Conservation (phyloP, 2,113 vertebrate species). For the Neoarius graeffei region DNA sequence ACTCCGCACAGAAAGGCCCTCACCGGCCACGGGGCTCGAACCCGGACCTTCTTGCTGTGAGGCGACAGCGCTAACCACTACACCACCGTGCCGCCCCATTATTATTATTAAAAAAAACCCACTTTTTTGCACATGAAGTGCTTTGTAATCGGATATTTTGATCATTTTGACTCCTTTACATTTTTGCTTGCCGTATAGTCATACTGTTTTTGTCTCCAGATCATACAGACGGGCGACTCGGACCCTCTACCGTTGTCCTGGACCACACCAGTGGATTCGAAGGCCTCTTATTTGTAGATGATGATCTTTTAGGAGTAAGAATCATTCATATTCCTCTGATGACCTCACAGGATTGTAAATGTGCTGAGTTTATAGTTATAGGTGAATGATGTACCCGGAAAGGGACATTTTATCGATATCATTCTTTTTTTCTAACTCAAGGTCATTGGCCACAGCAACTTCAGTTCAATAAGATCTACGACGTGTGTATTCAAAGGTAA, state of each 20-base stretch:
- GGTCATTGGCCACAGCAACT: constrained; percentile 99
- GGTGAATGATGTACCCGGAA: background rate
- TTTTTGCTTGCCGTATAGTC: background rate
- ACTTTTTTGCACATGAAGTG: background rate
- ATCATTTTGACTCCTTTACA: background rate
- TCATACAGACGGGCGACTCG: constrained; percentile 84
- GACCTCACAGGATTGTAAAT: background rate
- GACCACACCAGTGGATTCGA: constrained; percentile 97
- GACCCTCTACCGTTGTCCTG: constrained; percentile 88
- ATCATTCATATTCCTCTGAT: background rate
- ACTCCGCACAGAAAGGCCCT: too few relatives aligned
- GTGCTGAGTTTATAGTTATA: background rate
- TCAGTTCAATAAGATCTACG: constrained; percentile 95
- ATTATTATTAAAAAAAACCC: background rate
- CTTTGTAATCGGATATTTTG: background rate
- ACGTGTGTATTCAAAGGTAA: constrained; percentile 95
- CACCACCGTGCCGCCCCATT: too few relatives aligned
- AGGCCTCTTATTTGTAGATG: constrained; percentile 92
- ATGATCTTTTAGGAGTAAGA: constrained; percentile 94
- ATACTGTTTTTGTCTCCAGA: constrained; percentile 48
- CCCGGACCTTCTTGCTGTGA: too few relatives aligned
- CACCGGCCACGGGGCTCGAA: too few relatives aligned
- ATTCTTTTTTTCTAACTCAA: constrained; percentile 55
- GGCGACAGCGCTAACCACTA: too few relatives aligned
- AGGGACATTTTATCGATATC: background rate